Evolutionary conservation across 2,797 vertebrate genomes (phyloP), one percentile per base, ranked within the genome.

Genomic region (Anguilla anguilla): DNA sequence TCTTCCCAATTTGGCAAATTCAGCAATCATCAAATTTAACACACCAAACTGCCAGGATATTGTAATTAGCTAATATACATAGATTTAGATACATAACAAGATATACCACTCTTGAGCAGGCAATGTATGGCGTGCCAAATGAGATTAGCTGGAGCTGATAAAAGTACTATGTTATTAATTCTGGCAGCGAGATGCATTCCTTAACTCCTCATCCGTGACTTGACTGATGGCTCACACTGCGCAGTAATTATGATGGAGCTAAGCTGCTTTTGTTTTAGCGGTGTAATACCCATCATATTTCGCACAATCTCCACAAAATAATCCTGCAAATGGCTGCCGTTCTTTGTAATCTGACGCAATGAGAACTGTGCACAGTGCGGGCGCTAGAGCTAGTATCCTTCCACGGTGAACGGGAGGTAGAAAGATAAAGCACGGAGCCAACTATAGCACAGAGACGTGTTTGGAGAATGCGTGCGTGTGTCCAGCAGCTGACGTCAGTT

Each of bases 181-280:
- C 74, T 77, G 19, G 17, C 35, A 77, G 31, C 2, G 69, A 74
- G 74, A 35, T 77, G 35, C 74, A 17, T 77, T 19, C 74, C 28
- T 3, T 43, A 77, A 77, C 31, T 35, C 13, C 39, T 39, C 35
- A 43, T 39, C 19, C 35, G 15, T 17, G 43, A 17, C 43, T 35
- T 77, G 74, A 77, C 35, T 77, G 74, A 77, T 77, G 74, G 74
- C 74, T 77, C 19, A 39, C 35, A 6, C 74, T 77, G 74, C 17
- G 74, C 74, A 43, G 35, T 46, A 77, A 77, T 77, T 77, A 43
- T 43, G 74, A 11, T 35, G 74, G 35, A 43, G 74, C 19, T 77
- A 77, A 77, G 35, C 74, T 43, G 74, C 13, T 77, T 77, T 77
- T 77, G 74, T 77, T 77, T 77, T 19, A 35, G 74, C 35, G 13